A percentile compares a stretch with the other conserved stretches of the same genome.
Conservation (phyloP, 2,888 invertebrate species). For the Patella ulyssiponensis region DNA sequence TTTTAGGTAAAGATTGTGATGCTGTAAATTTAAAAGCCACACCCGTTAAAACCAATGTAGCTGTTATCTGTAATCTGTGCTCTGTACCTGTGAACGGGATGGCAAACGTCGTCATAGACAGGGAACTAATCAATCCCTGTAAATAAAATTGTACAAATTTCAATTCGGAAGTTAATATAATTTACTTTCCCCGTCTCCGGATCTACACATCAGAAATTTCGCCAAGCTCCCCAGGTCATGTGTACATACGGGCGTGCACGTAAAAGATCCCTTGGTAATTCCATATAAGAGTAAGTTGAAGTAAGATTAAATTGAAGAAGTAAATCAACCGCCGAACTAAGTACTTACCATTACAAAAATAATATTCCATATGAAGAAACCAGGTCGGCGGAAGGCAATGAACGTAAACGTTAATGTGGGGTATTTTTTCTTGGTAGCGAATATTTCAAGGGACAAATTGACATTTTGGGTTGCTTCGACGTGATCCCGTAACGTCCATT, state of each 20-base stretch:
- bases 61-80: conserved; percentile 67
- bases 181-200: no score
- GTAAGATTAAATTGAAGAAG: no score
- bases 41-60: conserved; percentile 67
- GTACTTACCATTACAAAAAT: conserved; percentile 66
- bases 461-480: conserved; percentile 42
- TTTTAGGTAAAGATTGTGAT: conserved; percentile 69
- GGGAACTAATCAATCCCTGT: conserved; percentile 65
- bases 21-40: conserved; percentile 71
- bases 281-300: no score
- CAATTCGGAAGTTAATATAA: no score
- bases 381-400: conserved; percentile 63
- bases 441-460: conserved; percentile 37
- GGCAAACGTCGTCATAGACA: conserved; percentile 69
- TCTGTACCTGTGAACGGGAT: conserved; percentile 61
- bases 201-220: no score
- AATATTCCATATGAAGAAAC: conserved; percentile 70
- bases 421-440: conserved; percentile 54
- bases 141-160: conserved; percentile 28
- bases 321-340: neutral
- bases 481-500: conserved; percentile 64
- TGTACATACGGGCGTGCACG: no score
- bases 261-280: no score
- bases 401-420: conserved; percentile 65
- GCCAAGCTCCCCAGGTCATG: no score